phyloP scores from a whole-genome alignment of 2,888 invertebrate genomes.

The Melolontha melolontha region DNA sequence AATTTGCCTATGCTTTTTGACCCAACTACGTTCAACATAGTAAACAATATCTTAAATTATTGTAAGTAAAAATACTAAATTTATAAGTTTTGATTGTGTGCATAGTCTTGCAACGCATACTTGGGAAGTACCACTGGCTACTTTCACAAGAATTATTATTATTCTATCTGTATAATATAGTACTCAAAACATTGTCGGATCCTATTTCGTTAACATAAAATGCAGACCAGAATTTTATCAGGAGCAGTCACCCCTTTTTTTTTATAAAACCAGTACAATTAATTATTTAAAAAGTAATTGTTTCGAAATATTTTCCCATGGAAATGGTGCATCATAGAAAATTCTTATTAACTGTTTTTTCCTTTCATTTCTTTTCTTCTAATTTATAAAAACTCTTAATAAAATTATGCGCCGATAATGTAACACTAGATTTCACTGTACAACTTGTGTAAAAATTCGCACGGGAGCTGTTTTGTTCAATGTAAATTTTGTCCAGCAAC shows the following conservation, averaged over 20 bases:
- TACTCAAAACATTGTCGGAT: background rate
- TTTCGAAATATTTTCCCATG: conserved; percentile 35
- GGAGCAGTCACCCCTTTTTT: background rate
- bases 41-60: too few relatives aligned
- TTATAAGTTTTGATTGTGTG: too few relatives aligned
- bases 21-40: too few relatives aligned
- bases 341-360: conserved; percentile 45
- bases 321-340: conserved; percentile 49
- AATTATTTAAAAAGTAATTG: conserved; percentile 17
- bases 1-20: too few relatives aligned
- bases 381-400: conserved; percentile 54
- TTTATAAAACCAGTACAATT: conserved; percentile 5
- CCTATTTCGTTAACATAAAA: conserved; percentile 6
- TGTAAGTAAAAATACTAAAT: too few relatives aligned
- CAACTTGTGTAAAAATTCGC: conserved; percentile 52
- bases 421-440: conserved; percentile 57
- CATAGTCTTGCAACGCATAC: too few relatives aligned
- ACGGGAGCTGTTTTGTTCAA: conserved; percentile 24
- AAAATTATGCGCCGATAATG: conserved; percentile 49
- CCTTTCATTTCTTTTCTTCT: conserved; percentile 27
- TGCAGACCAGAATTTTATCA: background rate
- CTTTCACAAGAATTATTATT: conserved; percentile 1
- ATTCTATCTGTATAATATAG: background rate
- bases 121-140: too few relatives aligned
- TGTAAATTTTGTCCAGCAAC: conserved; percentile 22